These are phyloP conservation scores for Nomada lathburiana DNA, from an alignment of 2,888 invertebrate genomes.

Conservation along the genomic window DNA sequence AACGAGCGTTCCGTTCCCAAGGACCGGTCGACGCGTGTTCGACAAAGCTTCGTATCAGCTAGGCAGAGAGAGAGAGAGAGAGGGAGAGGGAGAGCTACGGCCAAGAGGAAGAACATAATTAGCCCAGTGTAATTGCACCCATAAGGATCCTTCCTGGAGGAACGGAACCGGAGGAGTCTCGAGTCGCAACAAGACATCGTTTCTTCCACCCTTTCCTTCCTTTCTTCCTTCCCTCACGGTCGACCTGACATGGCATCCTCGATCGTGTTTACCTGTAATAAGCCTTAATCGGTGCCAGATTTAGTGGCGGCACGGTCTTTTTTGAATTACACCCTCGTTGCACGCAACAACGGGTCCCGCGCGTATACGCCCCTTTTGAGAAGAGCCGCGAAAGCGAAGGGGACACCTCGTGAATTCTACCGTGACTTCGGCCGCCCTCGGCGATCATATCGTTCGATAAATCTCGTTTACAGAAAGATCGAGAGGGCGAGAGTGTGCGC, in stretches of 20 bases:
- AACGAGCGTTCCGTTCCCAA: constrained; percentile 52
- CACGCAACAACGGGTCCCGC: constrained; percentile 60
- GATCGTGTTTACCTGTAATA: constrained; percentile 68
- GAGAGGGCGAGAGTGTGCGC: not conserved
- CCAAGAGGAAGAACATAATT: constrained; percentile 48
- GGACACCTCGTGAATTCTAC: constrained; percentile 64
- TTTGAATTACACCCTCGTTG: constrained; percentile 65
- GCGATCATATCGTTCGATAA: constrained; percentile 59
- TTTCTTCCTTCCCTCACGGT: not conserved
- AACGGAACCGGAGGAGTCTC: constrained; percentile 13
- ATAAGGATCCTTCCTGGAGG: constrained; percentile 53
- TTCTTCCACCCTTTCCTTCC: constrained; percentile 2
- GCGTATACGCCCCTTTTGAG: constrained; percentile 8
- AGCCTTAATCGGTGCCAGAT: constrained; percentile 70
- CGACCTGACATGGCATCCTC: not conserved
- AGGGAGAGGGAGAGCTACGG: not conserved
- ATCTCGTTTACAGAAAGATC: constrained; percentile 34
- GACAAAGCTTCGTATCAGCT: constrained; percentile 38
- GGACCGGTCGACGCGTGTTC: constrained; percentile 52
- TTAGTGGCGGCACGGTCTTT: constrained; percentile 57
- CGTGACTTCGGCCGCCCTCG: constrained; percentile 57
- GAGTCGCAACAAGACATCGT: constrained; percentile 46
- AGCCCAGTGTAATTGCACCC: constrained; percentile 60
- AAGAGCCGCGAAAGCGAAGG: constrained; percentile 32
- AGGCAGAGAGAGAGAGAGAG: constrained; percentile 19